A percentile compares a stretch with the other conserved stretches of the same genome.
These are phyloP conservation scores for Cyanocitta stelleri DNA, from an alignment of 2,113 vertebrate genomes.

Conservation along the genomic window DNA sequence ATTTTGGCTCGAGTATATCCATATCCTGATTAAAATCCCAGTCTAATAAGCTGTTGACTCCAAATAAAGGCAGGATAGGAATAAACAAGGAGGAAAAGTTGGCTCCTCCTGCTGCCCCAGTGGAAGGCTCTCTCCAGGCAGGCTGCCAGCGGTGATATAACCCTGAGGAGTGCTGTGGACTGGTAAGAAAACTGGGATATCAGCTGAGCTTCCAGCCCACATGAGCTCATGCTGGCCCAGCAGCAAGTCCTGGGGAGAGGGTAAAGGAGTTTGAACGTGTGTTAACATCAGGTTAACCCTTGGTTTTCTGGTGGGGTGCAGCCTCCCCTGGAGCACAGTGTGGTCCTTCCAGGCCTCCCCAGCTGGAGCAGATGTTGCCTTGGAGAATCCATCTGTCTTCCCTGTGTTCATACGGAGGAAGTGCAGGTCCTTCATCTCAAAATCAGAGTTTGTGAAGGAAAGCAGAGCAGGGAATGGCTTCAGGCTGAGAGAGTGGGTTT, in stretches of 20 bases:
- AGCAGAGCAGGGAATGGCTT: neutral
- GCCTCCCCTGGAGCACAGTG: neutral
- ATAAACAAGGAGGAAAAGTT: constrained; percentile 46
- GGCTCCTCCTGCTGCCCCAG: constrained; percentile 32
- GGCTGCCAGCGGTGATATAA: constrained; percentile 52
- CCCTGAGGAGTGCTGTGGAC: neutral
- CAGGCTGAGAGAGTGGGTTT: neutral
- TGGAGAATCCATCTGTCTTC: neutral
- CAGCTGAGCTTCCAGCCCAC: constrained; percentile 28
- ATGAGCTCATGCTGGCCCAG: constrained; percentile 53
- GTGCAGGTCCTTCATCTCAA: neutral
- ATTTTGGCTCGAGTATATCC: neutral
- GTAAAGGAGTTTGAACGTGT: neutral
- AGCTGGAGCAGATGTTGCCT: neutral
- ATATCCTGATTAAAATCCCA: constrained; percentile 47
- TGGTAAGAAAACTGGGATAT: neutral
- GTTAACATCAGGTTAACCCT: neutral
- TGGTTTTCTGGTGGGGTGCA: neutral
- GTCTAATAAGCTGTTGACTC: constrained; percentile 49
- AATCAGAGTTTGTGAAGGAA: neutral
- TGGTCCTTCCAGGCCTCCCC: neutral
- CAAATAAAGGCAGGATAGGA: constrained; percentile 54
- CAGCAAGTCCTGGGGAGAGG: neutral
- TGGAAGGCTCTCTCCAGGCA: constrained; percentile 37
- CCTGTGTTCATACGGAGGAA: neutral